Evolutionary conservation across 2,797 vertebrate species (phyloP).

Genomic region (Cossypha dichroa): DNA sequence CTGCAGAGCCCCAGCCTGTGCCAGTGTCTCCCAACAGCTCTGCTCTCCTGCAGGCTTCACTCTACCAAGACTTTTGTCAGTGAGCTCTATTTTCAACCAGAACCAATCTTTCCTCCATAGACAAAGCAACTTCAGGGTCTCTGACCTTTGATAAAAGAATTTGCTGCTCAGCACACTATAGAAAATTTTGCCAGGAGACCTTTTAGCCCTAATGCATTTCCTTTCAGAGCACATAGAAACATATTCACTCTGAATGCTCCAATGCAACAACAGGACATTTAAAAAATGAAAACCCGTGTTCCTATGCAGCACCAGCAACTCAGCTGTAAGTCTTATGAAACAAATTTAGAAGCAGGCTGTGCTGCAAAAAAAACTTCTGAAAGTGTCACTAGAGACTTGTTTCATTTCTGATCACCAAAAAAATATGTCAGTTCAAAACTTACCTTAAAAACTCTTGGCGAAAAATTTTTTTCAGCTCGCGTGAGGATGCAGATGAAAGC

Average conservation of each 20-base stretch:
- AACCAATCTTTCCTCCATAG: neutral
- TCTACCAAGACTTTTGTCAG: neutral
- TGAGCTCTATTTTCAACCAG: neutral
- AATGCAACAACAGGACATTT: neutral
- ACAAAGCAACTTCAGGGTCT: neutral
- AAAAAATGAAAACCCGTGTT: conserved; percentile 3
- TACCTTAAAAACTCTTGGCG: neutral
- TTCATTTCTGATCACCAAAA: neutral
- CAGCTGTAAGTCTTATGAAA: neutral
- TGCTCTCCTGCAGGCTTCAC: neutral
- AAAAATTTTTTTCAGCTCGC: neutral
- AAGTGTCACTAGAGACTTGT: neutral
- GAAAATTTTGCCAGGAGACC: neutral
- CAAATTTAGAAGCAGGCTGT: neutral
- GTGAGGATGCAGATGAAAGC: conserved; percentile 7
- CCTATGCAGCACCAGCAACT: neutral
- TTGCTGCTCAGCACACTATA: neutral
- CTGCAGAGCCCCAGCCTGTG: neutral
- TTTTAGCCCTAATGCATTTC: neutral
- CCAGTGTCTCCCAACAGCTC: neutral
- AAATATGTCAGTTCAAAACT: neutral
- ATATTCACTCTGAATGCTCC: neutral
- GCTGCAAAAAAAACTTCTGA: neutral
- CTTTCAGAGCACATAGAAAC: neutral
- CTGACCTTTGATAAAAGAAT: neutral